Evolutionary conservation across 2,888 invertebrate genomes (phyloP), one percentile per base, ranked within the genome.

Genomic region (Tromatobia lineatoria): DNA sequence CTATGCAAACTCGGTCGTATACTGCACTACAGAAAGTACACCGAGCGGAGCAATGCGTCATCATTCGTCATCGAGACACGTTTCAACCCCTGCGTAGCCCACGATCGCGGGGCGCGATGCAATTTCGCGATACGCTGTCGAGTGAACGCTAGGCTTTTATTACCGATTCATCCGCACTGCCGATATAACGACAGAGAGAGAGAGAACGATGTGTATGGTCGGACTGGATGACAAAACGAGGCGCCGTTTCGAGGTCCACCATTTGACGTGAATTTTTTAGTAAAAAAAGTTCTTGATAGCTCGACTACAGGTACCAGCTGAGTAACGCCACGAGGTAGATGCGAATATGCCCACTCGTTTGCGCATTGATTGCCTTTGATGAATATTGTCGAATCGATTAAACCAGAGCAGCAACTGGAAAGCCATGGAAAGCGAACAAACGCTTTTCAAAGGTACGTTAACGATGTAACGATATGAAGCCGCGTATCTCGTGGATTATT

Each of bases 131-230:
- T 86, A 85, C 71, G 57, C 52, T 67, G 38, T 38, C 57, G 82
- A 80, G 64, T 66, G 83, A 81, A 77, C 79, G 69, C 69, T 80
- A 69, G 70, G 77, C 59, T 89, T 90, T 90, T 89, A 90, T 89
- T 87, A 89, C 85, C 89, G 89, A 90, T 89, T 89, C 89, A 90
- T 90, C 88, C 87, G 81, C 77, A 64, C 25, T 47, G 52, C 75
- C 74, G 61, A 79, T 86, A 69, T 66, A 59, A 38, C 66, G 79
- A 64, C 47, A 66, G 13, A 74, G 47, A 78, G 64, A 25, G 47
- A 64, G 42, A 25, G 59, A 64, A 50, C 50, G 50, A 18, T 61
- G 34, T 61, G 15, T 66, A 61, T 42, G 52, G 50, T 23, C 20
- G 66, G 42, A 47, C 47, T 47, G 78, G 70, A 57, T 70, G 78